Percentiles rank a stretch among this genome's conserved stretches.
These are phyloP conservation scores for Lithosia quadra DNA, from an alignment of 2,888 invertebrate species.

Conservation along the genomic window DNA sequence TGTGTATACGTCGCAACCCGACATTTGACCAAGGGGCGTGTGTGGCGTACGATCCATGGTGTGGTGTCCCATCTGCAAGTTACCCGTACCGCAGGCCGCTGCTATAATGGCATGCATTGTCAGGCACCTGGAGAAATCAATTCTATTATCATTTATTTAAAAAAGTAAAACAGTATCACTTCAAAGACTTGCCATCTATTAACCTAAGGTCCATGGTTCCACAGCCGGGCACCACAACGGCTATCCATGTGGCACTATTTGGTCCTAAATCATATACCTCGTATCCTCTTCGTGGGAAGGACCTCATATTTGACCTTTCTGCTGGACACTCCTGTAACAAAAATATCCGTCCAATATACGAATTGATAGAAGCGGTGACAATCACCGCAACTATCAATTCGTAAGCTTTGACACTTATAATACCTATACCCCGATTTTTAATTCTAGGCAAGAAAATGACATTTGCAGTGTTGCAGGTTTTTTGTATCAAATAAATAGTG, in stretches of 20 bases:
- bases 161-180: neutral
- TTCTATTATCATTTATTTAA: neutral
- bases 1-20: conserved; percentile 61
- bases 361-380: too few relatives aligned
- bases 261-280: conserved; percentile 70
- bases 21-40: conserved; percentile 62
- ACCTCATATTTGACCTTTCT: conserved; percentile 33
- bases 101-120: conserved; percentile 67
- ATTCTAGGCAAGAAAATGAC: too few relatives aligned
- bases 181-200: conserved; percentile 14
- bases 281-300: conserved; percentile 64
- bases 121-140: conserved; percentile 34
- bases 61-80: conserved; percentile 61
- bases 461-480: too few relatives aligned
- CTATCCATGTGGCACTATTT: conserved; percentile 72
- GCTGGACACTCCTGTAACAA: conserved; percentile 54
- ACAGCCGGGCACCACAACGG: conserved; percentile 72
- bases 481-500: too few relatives aligned
- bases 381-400: too few relatives aligned
- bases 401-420: too few relatives aligned
- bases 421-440: too few relatives aligned
- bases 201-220: conserved; percentile 66
- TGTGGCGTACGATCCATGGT: conserved; percentile 59
- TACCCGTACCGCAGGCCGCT: conserved; percentile 66
- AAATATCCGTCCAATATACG: neutral